Evolutionary conservation across 2,113 vertebrate species (phyloP).

Genomic region (Orcinus orca): DNA sequence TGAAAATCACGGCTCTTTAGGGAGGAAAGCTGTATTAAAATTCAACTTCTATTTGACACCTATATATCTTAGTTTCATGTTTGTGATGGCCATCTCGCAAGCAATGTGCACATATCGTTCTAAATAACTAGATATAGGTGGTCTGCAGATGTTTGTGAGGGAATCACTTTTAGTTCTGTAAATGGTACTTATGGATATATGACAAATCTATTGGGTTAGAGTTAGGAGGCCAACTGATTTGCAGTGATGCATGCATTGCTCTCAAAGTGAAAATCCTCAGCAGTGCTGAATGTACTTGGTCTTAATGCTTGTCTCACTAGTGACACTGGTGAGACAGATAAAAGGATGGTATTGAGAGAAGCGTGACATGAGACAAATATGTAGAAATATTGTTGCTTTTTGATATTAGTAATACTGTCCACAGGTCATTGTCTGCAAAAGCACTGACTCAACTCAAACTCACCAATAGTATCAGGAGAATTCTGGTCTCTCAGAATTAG

Average conservation of each 20-base stretch:
- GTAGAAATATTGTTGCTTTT: conserved; percentile 37
- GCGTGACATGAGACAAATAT: conserved; percentile 57
- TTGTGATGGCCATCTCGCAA: neutral
- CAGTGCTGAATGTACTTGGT: conserved; percentile 38
- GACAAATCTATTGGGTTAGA: conserved; percentile 50
- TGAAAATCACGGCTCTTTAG: neutral
- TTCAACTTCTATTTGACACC: neutral
- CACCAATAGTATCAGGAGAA: conserved; percentile 5
- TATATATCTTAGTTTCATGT: neutral
- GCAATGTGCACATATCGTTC: neutral
- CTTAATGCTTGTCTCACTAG: conserved; percentile 50
- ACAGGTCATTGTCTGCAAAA: conserved; percentile 40
- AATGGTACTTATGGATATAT: conserved; percentile 31
- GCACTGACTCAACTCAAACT: neutral
- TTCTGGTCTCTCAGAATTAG: neutral
- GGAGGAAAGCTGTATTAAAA: neutral
- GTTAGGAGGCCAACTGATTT: conserved; percentile 53
- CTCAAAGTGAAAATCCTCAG: conserved; percentile 39
- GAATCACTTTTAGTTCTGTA: neutral
- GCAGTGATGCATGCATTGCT: conserved; percentile 53
- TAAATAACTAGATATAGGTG: neutral
- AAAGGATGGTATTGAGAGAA: neutral
- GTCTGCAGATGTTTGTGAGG: conserved; percentile 8
- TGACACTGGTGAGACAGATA: conserved; percentile 18
- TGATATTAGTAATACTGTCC: conserved; percentile 42